Base-by-base conservation (phyloP, 2,113 vertebrate genomes). In the Apistogramma diplotaenia region DNA sequence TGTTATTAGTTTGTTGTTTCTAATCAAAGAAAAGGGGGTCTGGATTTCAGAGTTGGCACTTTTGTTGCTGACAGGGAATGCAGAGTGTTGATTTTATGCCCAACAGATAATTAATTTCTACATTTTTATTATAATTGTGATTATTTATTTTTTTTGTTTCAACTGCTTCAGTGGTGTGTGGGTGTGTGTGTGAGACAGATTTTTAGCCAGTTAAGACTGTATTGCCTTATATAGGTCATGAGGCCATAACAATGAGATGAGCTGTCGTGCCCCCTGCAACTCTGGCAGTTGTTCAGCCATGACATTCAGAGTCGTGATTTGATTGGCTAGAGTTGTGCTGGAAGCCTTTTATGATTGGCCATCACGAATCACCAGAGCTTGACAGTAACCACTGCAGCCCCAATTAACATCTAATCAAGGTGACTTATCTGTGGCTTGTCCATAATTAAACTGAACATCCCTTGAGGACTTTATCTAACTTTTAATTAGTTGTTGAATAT, bases 201-300 rank as follows among this genome's bases (percentile, higher is more conserved):
- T 75, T 82, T 37, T 62, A 83, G 78, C 57, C 21, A 5, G 73
- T 70, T 80, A 29, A 51, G 84, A 31, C 29, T 78, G 82, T 21
- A 46, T 18, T 8, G 65, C 62, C 80, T 75, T 83, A 94, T 94
- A 83, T 94, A 88, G 93, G 93, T 95, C 94, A 95, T 56, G 75
- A 79, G 89, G 72, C 86, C 91, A 87, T 92, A 92, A 94, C 91
- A 94, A 93, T 86, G 83, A 90, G 78, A 86, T 87, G 83, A 81
- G 90, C 90, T 92, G 90, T 85, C 86, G 18, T 76, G 67, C 74
- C 79, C 54, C 70, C 78, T 82, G 76, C 67, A 43, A 81, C 71
- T 82, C 73, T 83, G 79, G 55, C 81, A 62, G 51, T 86, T 89
- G 80, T 89, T 82, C 58, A 65, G 29, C 85, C 67, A 18, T 70